phyloP scores from a whole-genome alignment of 2,888 invertebrate genomes.

The Tuta absoluta region DNA sequence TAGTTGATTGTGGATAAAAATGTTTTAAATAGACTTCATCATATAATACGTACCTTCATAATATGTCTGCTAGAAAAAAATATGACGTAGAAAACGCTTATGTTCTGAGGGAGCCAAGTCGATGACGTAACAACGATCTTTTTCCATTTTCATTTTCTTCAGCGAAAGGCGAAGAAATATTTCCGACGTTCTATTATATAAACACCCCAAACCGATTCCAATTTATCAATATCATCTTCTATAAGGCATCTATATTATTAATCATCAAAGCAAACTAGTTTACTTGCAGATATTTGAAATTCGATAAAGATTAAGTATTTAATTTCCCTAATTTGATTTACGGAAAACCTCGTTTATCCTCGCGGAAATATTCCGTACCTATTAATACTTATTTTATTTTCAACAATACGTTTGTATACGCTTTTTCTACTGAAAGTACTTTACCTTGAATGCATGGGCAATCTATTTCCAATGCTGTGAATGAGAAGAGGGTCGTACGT shows the following conservation, averaged over 20 bases:
- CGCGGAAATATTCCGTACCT: not conserved
- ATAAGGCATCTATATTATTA: not conserved
- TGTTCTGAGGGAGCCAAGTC: not conserved
- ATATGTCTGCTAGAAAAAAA: too few species aligned
- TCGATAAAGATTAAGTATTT: constrained; percentile 1
- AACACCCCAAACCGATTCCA: constrained; percentile 21
- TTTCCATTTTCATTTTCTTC: constrained; percentile 18
- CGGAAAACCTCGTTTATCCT: not conserved
- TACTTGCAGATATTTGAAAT: constrained; percentile 6
- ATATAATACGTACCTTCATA: too few species aligned
- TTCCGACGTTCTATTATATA: constrained; percentile 25
- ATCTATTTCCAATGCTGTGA: too few species aligned
- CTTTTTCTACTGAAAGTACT: not conserved
- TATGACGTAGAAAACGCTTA: too few species aligned
- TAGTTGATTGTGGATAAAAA: too few species aligned
- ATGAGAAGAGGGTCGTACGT: too few species aligned
- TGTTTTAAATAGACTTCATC: too few species aligned
- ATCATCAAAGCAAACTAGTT: not conserved
- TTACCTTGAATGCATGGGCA: not conserved
- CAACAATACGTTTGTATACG: not conserved
- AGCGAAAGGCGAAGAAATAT: constrained; percentile 15
- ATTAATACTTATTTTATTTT: not conserved
- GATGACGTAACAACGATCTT: constrained; percentile 26
- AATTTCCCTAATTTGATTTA: not conserved
- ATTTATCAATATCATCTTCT: constrained; percentile 24